Evolutionary conservation across 2,797 vertebrate genomes (phyloP), one percentile per base, ranked within the genome.

Genomic region (Sebastes trivittatus): DNA sequence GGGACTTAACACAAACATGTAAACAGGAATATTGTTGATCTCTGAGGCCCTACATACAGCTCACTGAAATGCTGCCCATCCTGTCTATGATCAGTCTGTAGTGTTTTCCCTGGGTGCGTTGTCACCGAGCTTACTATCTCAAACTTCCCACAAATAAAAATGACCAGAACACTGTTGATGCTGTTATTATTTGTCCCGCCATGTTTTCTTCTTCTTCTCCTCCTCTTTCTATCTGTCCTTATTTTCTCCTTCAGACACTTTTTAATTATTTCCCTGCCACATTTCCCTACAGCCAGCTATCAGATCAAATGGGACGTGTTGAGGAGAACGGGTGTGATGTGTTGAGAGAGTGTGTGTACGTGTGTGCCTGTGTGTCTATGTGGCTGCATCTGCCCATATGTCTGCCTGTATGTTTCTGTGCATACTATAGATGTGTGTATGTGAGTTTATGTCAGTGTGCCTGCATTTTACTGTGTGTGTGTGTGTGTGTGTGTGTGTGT

Each of bases 271-370:
- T 90, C 27, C 56, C 52, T 77, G 77, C 68, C 73, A 84, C 82
- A 80, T 86, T 86, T 80, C 72, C 83, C 69, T 80, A 71, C 14
- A 77, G 75, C 78, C 76, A 30, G 84, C 63, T 69, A 89, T 88
- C 82, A 92, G 83, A 93, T 90, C 82, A 90, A 92, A 91, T 90
- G 75, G 87, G 82, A 90, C 30, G 27, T 84, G 77, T 81, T 88
- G 84, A 82, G 79, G 75, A 83, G 88, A 87, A 88, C 60, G 82
- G 78, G 68, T 87, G 77, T 85, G 71, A 87, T 85, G 75, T 80
- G 74, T 66, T 77, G 80, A 55, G 20, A 34, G n/a, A n/a, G 36
- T 18, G 62, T 38, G 60, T 62, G 60, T 62, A 5, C 32, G 62
- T 38, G 60, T 62, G 30, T 62, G 9, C 32, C 6, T 22, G 58